phyloP scores from a whole-genome alignment of 1,140 invertebrate genomes.

The Scaptomyza hsui region DNA sequence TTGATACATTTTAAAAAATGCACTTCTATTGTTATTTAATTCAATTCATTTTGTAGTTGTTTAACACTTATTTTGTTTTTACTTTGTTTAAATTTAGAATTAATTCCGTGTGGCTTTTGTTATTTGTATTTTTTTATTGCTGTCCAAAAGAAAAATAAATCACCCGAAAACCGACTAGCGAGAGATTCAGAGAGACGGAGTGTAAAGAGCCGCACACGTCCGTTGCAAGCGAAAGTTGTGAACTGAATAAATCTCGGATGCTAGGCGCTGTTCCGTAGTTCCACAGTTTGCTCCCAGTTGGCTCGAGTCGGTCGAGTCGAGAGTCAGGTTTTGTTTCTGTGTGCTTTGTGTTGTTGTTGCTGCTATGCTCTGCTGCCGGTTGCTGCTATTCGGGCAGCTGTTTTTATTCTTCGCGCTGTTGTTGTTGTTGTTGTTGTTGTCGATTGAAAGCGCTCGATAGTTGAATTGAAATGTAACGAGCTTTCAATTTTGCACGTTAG shows the following conservation, averaged over 20 bases:
- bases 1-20: too few relatives aligned
- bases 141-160: not conserved
- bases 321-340: constrained; percentile 8
- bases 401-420: constrained; percentile 39
- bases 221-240: constrained; percentile 71
- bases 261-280: constrained; percentile 52
- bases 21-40: too few relatives aligned
- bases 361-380: constrained; percentile 37
- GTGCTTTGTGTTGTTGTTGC: constrained; percentile 3
- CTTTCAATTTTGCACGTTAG: constrained; percentile 44
- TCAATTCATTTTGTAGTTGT: not conserved
- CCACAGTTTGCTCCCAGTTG: constrained; percentile 23
- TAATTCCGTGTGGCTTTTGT: not conserved
- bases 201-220: constrained; percentile 51
- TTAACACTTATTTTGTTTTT: not conserved
- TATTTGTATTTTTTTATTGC: constrained; percentile 3
- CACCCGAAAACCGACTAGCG: not conserved
- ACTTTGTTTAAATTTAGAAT: not conserved
- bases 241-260: constrained; percentile 73
- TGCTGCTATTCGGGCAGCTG: constrained; percentile 46
- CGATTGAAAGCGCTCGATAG: constrained; percentile 54
- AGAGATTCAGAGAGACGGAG: not conserved
- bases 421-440: constrained; percentile 1
- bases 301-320: too few relatives aligned
- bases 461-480: constrained; percentile 18